Evolutionary conservation across 2,888 invertebrate genomes (phyloP).

Genomic region (Sipha maydis): DNA sequence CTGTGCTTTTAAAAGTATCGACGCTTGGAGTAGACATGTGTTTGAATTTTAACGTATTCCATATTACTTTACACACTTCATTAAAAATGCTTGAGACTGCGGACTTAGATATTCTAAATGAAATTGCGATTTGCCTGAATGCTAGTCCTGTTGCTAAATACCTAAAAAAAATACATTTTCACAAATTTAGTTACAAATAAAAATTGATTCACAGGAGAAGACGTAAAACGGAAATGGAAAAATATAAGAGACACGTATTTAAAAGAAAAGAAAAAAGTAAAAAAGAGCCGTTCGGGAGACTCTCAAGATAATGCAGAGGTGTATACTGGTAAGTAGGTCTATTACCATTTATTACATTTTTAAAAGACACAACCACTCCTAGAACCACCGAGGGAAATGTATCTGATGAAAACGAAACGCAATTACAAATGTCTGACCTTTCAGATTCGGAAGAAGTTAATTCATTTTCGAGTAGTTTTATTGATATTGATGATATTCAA

Average conservation of each 20-base stretch:
- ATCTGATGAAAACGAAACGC: no score
- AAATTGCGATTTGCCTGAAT: conserved; percentile 63
- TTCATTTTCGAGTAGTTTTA: no score
- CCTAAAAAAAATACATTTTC: conserved; percentile 64
- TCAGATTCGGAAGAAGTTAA: no score
- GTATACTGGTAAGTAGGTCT: no score
- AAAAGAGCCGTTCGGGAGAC: not conserved
- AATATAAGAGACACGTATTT: conserved; percentile 46
- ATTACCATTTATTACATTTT: no score
- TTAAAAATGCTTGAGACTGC: conserved; percentile 64
- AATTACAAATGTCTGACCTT: no score
- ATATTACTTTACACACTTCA: conserved; percentile 64
- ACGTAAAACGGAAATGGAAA: conserved; percentile 41
- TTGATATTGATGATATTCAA: no score
- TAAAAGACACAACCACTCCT: no score
- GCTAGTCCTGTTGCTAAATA: conserved; percentile 64
- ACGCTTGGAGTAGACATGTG: conserved; percentile 64
- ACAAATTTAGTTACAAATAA: no score
- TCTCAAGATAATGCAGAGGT: no score
- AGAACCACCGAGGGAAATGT: no score
- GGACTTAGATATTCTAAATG: conserved; percentile 64
- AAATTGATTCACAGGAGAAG: no score
- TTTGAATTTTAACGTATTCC: conserved; percentile 63
- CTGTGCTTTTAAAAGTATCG: conserved; percentile 64
- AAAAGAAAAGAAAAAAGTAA: conserved; percentile 37